Conservation (phyloP, 2,113 vertebrate species). For the Urocolius indicus region DNA sequence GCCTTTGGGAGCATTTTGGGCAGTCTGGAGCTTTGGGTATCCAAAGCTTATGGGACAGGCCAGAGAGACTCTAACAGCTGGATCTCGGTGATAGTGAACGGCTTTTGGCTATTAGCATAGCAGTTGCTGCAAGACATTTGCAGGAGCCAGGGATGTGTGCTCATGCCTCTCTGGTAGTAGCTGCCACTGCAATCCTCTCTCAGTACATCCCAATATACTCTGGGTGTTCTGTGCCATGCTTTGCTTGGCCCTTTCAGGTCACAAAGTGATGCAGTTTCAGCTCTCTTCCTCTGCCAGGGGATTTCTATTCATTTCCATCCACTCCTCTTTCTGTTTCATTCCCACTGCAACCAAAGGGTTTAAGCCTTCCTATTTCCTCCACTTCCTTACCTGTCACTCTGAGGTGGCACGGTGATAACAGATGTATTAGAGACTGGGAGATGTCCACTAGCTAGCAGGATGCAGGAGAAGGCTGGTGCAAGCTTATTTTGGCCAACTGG, state of each 20-base stretch:
- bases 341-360: background rate
- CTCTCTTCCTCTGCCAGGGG: background rate
- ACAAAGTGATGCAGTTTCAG: background rate
- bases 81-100: background rate
- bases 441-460: background rate
- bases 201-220: background rate
- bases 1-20: background rate
- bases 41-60: background rate
- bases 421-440: background rate
- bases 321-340: background rate
- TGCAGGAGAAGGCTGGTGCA: background rate
- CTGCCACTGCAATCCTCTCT: background rate
- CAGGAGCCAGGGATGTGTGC: background rate
- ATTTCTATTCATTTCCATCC: background rate
- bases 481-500: background rate
- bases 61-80: fast-evolving
- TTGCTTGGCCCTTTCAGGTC: background rate
- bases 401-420: fast-evolving
- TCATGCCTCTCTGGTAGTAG: background rate
- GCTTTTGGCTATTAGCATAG: background rate
- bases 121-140: fast-evolving
- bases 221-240: background rate
- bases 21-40: background rate
- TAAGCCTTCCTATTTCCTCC: background rate
- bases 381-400: background rate